Evolutionary conservation across 30 jellyfish, hydroid and myxozoan species (phyloP).

Genomic region (Nemopilema nomurai): DNA sequence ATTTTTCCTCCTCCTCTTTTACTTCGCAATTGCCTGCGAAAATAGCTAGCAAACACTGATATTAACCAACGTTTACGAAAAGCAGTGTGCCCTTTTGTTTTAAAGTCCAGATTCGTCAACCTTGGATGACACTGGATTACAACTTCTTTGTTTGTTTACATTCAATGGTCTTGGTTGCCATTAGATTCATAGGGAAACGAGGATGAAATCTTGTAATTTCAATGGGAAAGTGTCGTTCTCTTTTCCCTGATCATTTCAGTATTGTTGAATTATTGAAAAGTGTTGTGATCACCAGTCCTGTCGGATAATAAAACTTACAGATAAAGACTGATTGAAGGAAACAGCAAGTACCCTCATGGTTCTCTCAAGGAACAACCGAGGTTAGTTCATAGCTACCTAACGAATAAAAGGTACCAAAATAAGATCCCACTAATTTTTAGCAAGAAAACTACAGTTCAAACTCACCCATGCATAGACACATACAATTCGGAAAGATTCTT

Average conservation of each 20-base stretch:
- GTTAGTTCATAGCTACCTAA: background rate
- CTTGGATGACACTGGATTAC: background rate
- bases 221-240: background rate
- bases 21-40: background rate
- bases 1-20: background rate
- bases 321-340: background rate
- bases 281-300: background rate
- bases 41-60: background rate
- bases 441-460: too few species aligned
- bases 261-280: background rate
- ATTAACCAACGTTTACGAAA: background rate
- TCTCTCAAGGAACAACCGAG: slow-evolving; percentile 34
- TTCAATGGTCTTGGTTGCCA: slow-evolving; percentile 34
- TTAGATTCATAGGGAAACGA: slow-evolving; percentile 34
- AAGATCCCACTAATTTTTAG: too few species aligned
- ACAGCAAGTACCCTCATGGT: slow-evolving; percentile 16
- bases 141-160: slow-evolving; percentile 6
- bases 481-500: too few species aligned
- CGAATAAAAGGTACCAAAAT: background rate
- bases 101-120: background rate
- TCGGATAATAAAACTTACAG: background rate
- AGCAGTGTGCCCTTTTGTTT: background rate
- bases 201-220: background rate
- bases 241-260: background rate
- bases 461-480: too few species aligned